phyloP scores from a whole-genome alignment of 2,888 invertebrate species.

The Drosophila putrida region DNA sequence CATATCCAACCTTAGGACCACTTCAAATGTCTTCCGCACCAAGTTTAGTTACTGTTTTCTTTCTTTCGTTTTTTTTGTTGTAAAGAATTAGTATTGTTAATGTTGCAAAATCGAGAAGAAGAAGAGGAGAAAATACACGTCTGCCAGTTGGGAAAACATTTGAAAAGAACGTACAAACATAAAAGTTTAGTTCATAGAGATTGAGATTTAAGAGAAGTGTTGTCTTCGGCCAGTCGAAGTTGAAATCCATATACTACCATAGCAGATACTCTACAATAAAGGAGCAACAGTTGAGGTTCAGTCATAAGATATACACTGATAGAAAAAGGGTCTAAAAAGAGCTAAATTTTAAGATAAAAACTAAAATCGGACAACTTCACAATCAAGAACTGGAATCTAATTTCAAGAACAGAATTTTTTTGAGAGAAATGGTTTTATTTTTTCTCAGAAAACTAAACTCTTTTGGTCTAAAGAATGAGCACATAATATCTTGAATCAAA shows the following conservation, averaged over 20 bases:
- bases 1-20: background rate
- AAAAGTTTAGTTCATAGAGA: slow-evolving; percentile 16
- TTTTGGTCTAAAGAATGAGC: no score
- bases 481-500: no score
- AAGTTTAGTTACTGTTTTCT: slow-evolving; percentile 23
- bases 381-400: no score
- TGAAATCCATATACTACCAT: background rate
- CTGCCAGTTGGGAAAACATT: slow-evolving; percentile 31
- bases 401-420: no score
- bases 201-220: slow-evolving; percentile 1
- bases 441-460: no score
- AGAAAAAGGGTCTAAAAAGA: no score
- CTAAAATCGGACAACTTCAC: no score
- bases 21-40: slow-evolving; percentile 49
- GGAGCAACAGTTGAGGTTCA: no score
- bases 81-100: slow-evolving; percentile 1
- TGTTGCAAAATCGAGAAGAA: background rate
- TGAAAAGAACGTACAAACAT: slow-evolving; percentile 33
- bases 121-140: slow-evolving; percentile 1
- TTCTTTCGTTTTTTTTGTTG: background rate
- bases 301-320: no score
- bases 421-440: no score
- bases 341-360: no score
- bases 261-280: background rate
- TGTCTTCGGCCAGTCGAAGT: slow-evolving; percentile 6